Percentiles rank a stretch among this genome's conserved stretches.
These are phyloP conservation scores for Notodonta ziczac DNA, from an alignment of 2,888 invertebrate species.

Conservation along the genomic window DNA sequence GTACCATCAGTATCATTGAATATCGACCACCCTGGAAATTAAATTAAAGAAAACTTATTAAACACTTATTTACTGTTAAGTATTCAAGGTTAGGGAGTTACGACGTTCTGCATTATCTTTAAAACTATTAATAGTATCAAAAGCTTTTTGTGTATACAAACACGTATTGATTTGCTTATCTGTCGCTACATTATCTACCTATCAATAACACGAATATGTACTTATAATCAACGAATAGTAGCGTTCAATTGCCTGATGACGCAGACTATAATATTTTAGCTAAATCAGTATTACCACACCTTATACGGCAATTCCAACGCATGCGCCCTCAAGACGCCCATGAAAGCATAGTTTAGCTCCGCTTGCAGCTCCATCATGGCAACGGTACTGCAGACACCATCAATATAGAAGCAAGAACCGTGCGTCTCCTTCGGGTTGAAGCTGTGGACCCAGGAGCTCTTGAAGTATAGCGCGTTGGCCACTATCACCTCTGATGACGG, in stretches of 20 bases:
- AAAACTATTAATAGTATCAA: too few species aligned
- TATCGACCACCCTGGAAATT: slow-evolving; percentile 82
- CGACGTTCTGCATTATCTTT: too few species aligned
- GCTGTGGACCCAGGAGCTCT: slow-evolving; percentile 84
- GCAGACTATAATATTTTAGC: too few species aligned
- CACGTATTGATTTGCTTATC: too few species aligned
- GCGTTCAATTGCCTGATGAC: too few species aligned
- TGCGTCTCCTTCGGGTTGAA: slow-evolving; percentile 82
- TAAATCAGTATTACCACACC: slow-evolving; percentile 63
- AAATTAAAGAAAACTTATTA: background rate
- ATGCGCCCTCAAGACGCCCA: slow-evolving; percentile 84
- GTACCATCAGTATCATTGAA: slow-evolving; percentile 87
- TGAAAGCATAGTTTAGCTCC: slow-evolving; percentile 83
- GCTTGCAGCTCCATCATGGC: slow-evolving; percentile 86
- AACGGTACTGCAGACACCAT: slow-evolving; percentile 72
- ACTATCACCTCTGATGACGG: slow-evolving; percentile 81
- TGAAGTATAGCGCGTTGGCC: slow-evolving; percentile 88
- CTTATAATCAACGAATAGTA: background rate
- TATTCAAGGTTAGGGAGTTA: too few species aligned
- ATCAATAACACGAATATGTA: background rate
- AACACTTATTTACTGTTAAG: background rate
- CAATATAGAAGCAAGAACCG: slow-evolving; percentile 80
- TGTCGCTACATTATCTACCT: too few species aligned
- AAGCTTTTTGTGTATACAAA: too few species aligned
- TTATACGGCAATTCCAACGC: slow-evolving; percentile 87